Evolutionary conservation across 2,113 vertebrate genomes (phyloP), one percentile per base, ranked within the genome.

Genomic region (Anas platyrhynchos): DNA sequence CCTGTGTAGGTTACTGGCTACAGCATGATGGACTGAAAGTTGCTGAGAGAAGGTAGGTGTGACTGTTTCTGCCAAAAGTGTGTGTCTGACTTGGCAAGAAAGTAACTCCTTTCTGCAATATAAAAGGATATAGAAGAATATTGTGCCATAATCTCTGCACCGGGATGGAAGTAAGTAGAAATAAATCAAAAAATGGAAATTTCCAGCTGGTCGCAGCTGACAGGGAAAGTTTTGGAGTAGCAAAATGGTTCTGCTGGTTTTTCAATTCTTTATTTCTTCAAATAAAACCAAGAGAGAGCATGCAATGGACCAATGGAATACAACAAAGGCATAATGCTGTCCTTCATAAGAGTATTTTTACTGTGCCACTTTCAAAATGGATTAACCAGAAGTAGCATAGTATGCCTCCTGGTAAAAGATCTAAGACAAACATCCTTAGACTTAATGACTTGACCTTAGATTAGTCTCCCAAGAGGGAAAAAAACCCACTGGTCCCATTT

Each of bases 41-140:
- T 93, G 48, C 83, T 90, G 80, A 90, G 72, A 87, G 88, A 95
- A 92, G 62, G 93, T 91, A 91, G 90, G 80, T 93, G 94, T 86
- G 86, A 94, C 76, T 86, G 83, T 82, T 93, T 86, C 94, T 96
- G 86, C 54, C 83, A 88, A 67, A 94, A 95, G 91, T 86, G 31
- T 76, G 75, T 93, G 68, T 69, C 92, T 96, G 88, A 88, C 66
- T 94, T 96, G 84, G 83, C 87, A 95, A 95, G 92, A 94, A 92
- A 78, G 54, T 62, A 75, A 69, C 76, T 46, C 66, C 52, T 89
- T 96, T 83, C 62, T 84, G 65, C 86, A 84, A 59, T 86, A 71
- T 79, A 84, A 88, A 92, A 75, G 83, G 61, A 92, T 84, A 86
- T 77, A 94, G 94, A 94, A 83, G 61, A 88, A 90, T 91, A 90